Evolutionary conservation across 2,888 invertebrate species (phyloP).

Genomic region (Eupithecia centaureata): DNA sequence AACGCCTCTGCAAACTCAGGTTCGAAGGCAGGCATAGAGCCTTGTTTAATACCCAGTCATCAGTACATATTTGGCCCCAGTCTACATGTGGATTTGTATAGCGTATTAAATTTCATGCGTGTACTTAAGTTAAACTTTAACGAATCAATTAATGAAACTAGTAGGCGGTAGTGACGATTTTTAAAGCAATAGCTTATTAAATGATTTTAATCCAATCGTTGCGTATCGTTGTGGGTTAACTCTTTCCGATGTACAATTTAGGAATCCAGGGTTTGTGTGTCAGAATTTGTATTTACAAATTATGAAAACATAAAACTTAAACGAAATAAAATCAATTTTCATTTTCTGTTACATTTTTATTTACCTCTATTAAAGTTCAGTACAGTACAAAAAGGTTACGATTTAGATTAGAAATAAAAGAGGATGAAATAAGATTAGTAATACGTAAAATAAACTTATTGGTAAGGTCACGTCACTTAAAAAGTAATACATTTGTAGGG

Average conservation of each 20-base stretch:
- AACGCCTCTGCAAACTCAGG: slow-evolving; percentile 60
- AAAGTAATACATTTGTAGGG: slow-evolving; percentile 28
- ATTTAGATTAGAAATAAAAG: too few species aligned
- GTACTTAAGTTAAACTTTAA: neutral
- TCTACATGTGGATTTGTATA: slow-evolving; percentile 49
- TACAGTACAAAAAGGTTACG: too few species aligned
- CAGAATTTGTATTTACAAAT: too few species aligned
- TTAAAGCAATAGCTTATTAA: neutral
- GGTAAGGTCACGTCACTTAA: too few species aligned
- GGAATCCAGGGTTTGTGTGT: too few species aligned
- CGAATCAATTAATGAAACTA: neutral
- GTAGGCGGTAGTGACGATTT: neutral
- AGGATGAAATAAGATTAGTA: too few species aligned
- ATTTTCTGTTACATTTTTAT: neutral
- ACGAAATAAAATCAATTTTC: neutral
- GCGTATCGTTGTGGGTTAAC: neutral
- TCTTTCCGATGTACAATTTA: too few species aligned
- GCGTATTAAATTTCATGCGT: neutral
- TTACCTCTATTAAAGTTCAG: neutral
- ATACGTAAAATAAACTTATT: too few species aligned
- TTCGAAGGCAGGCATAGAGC: slow-evolving; percentile 53
- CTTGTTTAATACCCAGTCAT: slow-evolving; percentile 52
- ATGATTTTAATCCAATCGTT: neutral
- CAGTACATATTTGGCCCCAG: slow-evolving; percentile 51
- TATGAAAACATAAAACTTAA: neutral